Conservation (phyloP, 2,797 vertebrate species). For the Adelosebastes latens region DNA sequence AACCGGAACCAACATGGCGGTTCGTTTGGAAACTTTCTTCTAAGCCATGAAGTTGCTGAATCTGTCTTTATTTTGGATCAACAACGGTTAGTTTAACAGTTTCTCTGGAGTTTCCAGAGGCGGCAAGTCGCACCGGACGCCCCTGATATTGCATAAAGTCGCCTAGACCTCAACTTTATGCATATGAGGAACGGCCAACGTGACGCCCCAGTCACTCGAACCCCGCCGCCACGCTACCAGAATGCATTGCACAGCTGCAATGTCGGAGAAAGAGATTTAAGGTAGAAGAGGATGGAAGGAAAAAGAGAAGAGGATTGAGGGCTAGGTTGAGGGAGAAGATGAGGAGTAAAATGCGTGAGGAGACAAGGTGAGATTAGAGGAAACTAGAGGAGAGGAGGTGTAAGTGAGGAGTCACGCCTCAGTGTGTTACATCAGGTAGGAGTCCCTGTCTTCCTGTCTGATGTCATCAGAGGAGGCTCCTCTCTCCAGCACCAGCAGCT, state of each 20-base stretch:
- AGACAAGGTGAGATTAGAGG: not conserved
- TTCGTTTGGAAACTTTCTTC: too few relatives aligned
- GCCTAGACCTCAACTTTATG: too few relatives aligned
- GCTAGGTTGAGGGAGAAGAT: not conserved
- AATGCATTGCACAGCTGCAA: too few relatives aligned
- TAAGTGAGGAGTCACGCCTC: constrained; percentile 24
- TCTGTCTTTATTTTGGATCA: too few relatives aligned
- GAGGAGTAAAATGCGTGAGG: not conserved
- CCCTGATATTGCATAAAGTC: too few relatives aligned
- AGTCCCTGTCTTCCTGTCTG: constrained; percentile 62
- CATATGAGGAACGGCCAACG: too few relatives aligned
- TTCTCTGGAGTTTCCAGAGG: too few relatives aligned
- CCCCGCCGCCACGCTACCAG: fast-evolving
- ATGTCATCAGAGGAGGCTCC: constrained; percentile 70
- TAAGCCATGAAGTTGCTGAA: too few relatives aligned
- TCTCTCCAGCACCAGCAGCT: constrained; percentile 42
- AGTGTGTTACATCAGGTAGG: constrained; percentile 40
- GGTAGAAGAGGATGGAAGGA: not conserved
- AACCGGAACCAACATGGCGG: too few relatives aligned
- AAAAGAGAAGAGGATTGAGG: not conserved
- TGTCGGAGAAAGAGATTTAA: not conserved
- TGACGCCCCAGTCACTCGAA: fast-evolving
- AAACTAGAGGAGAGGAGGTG: not conserved
- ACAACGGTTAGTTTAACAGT: too few relatives aligned
- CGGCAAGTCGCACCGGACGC: too few relatives aligned